These are phyloP conservation scores for Anser brachyrhynchus DNA, from an alignment of 2,113 vertebrate genomes.

Conservation along the genomic window DNA sequence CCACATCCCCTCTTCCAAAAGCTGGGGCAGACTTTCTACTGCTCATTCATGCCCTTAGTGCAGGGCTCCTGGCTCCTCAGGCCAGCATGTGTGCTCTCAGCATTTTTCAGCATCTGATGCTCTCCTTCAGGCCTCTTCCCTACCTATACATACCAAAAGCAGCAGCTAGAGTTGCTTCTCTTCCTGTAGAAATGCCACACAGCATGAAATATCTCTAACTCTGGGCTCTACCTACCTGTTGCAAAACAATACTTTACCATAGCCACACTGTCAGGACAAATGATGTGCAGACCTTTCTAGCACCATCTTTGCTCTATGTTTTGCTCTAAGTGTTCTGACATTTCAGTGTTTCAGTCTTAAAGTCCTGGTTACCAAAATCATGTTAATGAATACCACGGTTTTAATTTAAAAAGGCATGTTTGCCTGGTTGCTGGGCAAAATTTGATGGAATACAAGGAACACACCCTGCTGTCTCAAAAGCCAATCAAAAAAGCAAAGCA, in stretches of 20 bases:
- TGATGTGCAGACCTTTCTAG: not conserved
- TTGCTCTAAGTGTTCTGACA: not conserved
- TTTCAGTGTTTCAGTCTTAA: not conserved
- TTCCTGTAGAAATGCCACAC: not conserved
- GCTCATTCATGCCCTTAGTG: not conserved
- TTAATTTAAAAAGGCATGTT: not conserved
- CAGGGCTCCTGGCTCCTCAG: not conserved
- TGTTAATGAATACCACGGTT: not conserved
- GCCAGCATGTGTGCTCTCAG: not conserved
- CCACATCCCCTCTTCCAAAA: no score
- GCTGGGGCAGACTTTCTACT: not conserved
- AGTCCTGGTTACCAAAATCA: not conserved
- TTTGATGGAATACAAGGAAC: not conserved
- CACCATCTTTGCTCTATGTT: not conserved
- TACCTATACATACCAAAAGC: not conserved
- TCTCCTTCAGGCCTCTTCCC: not conserved
- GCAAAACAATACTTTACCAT: not conserved
- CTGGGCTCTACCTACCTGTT: not conserved
- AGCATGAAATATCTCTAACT: not conserved
- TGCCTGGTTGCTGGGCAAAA: not conserved
- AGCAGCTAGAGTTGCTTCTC: not conserved
- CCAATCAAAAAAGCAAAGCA: not conserved
- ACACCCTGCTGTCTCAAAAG: not conserved
- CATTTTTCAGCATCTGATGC: not conserved
- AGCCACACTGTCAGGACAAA: not conserved